Evolutionary conservation across 2,797 vertebrate species (phyloP).

Genomic region (Gallinago solitaria): DNA sequence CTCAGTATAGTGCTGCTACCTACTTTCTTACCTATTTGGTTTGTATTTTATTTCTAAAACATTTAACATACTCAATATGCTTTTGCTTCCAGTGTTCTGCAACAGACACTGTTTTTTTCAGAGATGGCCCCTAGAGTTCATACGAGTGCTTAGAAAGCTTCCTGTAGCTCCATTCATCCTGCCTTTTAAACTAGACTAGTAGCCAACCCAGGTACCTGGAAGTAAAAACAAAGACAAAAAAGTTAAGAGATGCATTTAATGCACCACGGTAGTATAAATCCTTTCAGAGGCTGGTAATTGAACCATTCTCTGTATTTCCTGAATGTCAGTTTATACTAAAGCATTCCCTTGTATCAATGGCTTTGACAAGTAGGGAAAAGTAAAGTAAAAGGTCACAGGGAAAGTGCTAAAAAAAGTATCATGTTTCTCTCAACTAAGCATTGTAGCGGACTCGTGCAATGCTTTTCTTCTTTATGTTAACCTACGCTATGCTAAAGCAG

Average conservation of each 20-base stretch:
- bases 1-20: not conserved
- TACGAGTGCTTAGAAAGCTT: not conserved
- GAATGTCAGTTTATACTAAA: constrained; percentile 45
- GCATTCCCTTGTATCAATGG: constrained; percentile 5
- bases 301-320: constrained; percentile 33
- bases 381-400: not conserved
- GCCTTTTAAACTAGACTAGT: constrained; percentile 16
- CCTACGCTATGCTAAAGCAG: constrained; percentile 24
- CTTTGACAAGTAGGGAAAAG: constrained; percentile 4
- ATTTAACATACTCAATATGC: not conserved
- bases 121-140: not conserved
- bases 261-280: constrained; percentile 24
- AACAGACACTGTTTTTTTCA: not conserved
- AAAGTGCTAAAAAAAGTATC: not conserved
- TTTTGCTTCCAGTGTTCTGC: not conserved
- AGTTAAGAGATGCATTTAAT: constrained; percentile 60
- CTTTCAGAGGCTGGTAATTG: not conserved
- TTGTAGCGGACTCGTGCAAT: not conserved
- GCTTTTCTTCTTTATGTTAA: not conserved
- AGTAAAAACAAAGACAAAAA: constrained; percentile 6
- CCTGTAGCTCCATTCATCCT: not conserved
- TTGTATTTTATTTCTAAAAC: not conserved
- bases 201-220: not conserved
- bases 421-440: constrained; percentile 7
- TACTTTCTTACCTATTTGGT: not conserved